Percentiles rank a stretch among this genome's conserved stretches.
Evolutionary conservation across 2,888 invertebrate genomes (phyloP).

Genomic region (Esperia sulphurella): DNA sequence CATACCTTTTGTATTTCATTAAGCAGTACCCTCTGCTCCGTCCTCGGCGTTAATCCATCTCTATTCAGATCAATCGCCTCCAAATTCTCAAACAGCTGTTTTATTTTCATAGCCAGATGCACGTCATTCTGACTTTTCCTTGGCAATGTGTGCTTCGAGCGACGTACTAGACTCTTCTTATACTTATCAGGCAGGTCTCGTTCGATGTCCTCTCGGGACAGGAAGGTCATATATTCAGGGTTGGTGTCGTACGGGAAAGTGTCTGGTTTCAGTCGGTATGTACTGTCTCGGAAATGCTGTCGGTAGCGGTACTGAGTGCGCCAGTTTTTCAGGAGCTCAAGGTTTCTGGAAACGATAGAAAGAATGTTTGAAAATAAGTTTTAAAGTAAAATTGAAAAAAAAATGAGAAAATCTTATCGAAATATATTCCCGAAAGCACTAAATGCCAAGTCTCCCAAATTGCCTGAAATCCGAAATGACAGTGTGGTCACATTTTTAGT

Average conservation of each 20-base stretch:
- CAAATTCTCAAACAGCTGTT: conserved; percentile 61
- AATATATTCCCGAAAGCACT: no score
- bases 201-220: conserved; percentile 68
- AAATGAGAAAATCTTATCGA: no score
- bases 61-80: conserved; percentile 62
- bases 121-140: conserved; percentile 53
- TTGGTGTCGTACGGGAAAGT: conserved; percentile 77
- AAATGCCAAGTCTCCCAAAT: no score
- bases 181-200: conserved; percentile 71
- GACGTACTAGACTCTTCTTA: conserved; percentile 16
- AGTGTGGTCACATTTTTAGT: no score
- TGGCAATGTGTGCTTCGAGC: conserved; percentile 48
- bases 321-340: conserved; percentile 75
- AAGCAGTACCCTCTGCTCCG: conserved; percentile 73
- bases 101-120: conserved; percentile 64
- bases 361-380: neutral
- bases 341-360: conserved; percentile 36
- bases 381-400: no score
- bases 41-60: conserved; percentile 65
- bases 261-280: conserved; percentile 38
- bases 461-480: no score
- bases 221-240: conserved; percentile 72
- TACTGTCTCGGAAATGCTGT: conserved; percentile 30
- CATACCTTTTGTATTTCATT: conserved; percentile 80
- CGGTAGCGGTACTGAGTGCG: conserved; percentile 54